These are phyloP conservation scores for Gadopsis bispinosus DNA, from an alignment of 2,797 vertebrate species.

Conservation along the genomic window DNA sequence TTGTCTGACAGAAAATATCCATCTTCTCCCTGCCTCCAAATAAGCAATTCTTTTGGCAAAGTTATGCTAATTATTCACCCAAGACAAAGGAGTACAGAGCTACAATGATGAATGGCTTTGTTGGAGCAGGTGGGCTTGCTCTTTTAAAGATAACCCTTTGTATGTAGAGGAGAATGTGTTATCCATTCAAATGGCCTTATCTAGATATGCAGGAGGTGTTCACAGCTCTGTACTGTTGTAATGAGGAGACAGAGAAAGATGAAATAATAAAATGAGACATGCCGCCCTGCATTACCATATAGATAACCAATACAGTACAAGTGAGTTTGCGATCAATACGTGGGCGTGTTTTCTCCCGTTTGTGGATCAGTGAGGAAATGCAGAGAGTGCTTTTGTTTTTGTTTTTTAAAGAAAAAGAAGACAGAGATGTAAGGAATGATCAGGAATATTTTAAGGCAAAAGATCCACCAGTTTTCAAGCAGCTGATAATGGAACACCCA, in stretches of 20 bases:
- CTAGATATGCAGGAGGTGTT: slow-evolving; percentile 80
- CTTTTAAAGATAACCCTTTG: slow-evolving; percentile 84
- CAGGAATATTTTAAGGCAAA: slow-evolving; percentile 31
- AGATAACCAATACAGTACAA: slow-evolving; percentile 83
- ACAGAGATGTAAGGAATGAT: slow-evolving; percentile 18
- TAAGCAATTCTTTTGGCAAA: slow-evolving; percentile 45
- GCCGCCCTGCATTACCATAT: slow-evolving; percentile 83
- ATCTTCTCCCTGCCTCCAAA: slow-evolving; percentile 51
- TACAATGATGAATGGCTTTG: slow-evolving; percentile 78
- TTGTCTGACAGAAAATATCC: slow-evolving; percentile 41
- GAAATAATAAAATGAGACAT: slow-evolving; percentile 82
- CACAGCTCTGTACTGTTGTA: slow-evolving; percentile 69
- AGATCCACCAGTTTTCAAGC: slow-evolving; percentile 31
- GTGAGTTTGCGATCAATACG: slow-evolving; percentile 79
- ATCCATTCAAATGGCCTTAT: slow-evolving; percentile 86
- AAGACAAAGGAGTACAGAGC: slow-evolving; percentile 57
- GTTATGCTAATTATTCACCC: slow-evolving; percentile 69
- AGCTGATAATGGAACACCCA: slow-evolving; percentile 22
- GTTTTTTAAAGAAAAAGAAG: slow-evolving; percentile 11
- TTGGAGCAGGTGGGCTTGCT: slow-evolving; percentile 80
- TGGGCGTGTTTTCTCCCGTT: slow-evolving; percentile 52
- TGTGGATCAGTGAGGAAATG: slow-evolving; percentile 45
- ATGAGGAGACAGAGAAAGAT: slow-evolving; percentile 81
- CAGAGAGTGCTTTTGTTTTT: slow-evolving; percentile 5
- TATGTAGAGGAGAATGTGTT: slow-evolving; percentile 82